Base-by-base conservation (phyloP, 2,113 vertebrate species). In the Hippolais icterina region DNA sequence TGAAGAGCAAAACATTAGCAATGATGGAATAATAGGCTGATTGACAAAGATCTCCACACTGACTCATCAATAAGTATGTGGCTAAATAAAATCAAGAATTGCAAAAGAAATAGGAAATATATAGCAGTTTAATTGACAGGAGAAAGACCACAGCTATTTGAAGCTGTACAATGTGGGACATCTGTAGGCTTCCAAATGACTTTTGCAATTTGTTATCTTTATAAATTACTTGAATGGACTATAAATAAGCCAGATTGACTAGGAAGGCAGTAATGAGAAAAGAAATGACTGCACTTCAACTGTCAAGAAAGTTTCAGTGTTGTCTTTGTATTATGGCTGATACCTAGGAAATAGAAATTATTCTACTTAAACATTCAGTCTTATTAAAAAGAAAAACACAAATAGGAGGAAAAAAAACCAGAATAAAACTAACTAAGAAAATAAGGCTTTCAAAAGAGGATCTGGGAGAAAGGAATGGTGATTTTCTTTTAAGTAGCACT, bases 311-410 rank as follows among this genome's bases (percentile, higher is more conserved):
- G 93, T 96, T 97, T 97, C 94, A 93, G 44, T 95, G 92, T 95
- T 15, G 63, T 90, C 75, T 97, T 96, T 96, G 60, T 96, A 96
- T 96, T 78, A 57, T 82, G 76, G 16, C 39, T 87, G 84, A 94
- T 83, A 89, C 28, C 9, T 76, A 91, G 60, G 83, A 98, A 97
- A 98, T 96, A 97, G 27, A 94, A 96, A 95, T 96, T 95, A 95
- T 94, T 94, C 87, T 91, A 95, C 60, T 90, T 96, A 96, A 98
- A 96, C 39, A 83, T 61, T 89, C 49, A 91, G 59, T 66, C 92
- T 96, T 96, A 93, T 94, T 96, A 92, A 74, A 44, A 95, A 76
- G 59, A 54, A 70, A 50, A 89, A 39, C 93, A 92, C 24, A 94
- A 94, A 35, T 11, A 59, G 35, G 74, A 97, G 75, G 69, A 80